Conservation (phyloP, 2,888 invertebrate species). For the Limnephilus rhombicus region DNA sequence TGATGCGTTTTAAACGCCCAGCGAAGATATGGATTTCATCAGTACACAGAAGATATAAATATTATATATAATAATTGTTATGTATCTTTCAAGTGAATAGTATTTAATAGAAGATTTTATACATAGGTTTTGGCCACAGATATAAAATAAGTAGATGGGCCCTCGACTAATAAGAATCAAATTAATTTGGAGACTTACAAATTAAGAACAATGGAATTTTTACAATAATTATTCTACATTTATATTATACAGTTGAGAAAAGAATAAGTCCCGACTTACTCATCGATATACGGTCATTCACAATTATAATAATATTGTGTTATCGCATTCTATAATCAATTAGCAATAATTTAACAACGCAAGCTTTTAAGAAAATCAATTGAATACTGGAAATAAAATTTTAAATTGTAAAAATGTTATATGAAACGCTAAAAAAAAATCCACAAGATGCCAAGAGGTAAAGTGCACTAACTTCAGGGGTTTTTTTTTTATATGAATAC, state of each 20-base stretch:
- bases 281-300: background rate
- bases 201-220: background rate
- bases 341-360: background rate
- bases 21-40: background rate
- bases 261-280: background rate
- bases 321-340: background rate
- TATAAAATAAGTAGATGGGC: background rate
- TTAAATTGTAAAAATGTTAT: background rate
- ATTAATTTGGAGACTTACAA: slow-evolving; percentile 1
- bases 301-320: background rate
- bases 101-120: background rate
- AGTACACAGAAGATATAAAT: background rate
- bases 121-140: background rate
- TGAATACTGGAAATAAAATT: background rate
- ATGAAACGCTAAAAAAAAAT: background rate
- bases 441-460: background rate
- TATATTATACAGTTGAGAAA: background rate
- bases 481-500: too few species aligned
- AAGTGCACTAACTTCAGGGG: too few species aligned
- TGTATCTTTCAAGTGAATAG: background rate
- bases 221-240: background rate
- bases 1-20: too few species aligned
- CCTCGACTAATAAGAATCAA: background rate
- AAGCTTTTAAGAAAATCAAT: background rate
- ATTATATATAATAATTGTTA: background rate